A percentile compares a stretch with the other conserved stretches of the same genome.
Conservation (phyloP, 1,140 invertebrate species). For the Dendroctonus ponderosae region DNA sequence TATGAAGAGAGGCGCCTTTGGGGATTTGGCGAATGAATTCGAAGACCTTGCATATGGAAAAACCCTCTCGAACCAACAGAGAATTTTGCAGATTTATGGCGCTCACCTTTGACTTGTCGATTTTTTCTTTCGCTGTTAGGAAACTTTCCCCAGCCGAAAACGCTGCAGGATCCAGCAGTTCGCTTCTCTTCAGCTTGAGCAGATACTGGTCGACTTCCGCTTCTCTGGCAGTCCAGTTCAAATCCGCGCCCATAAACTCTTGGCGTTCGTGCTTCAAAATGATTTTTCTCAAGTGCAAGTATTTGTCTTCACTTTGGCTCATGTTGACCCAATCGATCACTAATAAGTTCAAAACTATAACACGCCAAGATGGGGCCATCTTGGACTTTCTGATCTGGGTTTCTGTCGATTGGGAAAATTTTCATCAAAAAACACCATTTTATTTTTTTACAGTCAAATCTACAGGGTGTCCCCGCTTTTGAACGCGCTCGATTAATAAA, state of each 20-base stretch:
- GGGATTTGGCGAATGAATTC: conserved; percentile 68
- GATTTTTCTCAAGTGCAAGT: conserved; percentile 13
- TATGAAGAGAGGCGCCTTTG: conserved; percentile 71
- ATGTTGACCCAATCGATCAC: conserved; percentile 1
- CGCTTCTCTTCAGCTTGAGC: conserved; percentile 62
- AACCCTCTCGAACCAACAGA: neutral
- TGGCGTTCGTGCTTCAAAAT: conserved; percentile 49
- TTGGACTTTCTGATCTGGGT: no score
- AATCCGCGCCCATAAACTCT: conserved; percentile 53
- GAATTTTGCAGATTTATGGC: neutral
- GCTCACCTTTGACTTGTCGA: conserved; percentile 57
- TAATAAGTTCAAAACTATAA: neutral
- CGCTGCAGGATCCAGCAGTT: conserved; percentile 45
- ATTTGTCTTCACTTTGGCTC: conserved; percentile 20
- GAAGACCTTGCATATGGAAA: conserved; percentile 53
- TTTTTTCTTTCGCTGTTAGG: conserved; percentile 31
- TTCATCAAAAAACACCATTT: no score
- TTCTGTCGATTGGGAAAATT: no score
- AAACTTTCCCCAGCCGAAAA: conserved; percentile 40
- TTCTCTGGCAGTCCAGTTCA: conserved; percentile 59
- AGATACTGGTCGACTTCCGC: conserved; percentile 61
- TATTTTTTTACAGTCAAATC: no score
- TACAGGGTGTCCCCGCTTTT: no score
- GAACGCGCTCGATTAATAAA: no score
- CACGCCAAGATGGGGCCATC: no score